Percentiles rank a stretch among this genome's conserved stretches.
These are phyloP conservation scores for Melanotaenia pygmaea DNA, from an alignment of 2,797 vertebrate genomes.

Conservation along the genomic window DNA sequence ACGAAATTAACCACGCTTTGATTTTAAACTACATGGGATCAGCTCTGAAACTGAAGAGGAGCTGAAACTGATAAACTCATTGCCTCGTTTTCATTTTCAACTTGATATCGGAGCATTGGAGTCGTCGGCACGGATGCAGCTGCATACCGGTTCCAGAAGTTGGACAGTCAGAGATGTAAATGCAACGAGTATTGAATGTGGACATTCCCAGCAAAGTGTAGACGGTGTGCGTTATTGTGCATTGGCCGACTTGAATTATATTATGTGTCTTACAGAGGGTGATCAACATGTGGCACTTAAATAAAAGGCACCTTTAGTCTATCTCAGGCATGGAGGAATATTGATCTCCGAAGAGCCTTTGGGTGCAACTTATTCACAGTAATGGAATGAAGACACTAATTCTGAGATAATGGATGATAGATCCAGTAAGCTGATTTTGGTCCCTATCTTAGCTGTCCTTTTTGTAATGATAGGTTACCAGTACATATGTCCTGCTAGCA, in stretches of 20 bases:
- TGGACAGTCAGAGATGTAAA: constrained; percentile 52
- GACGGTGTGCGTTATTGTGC: constrained; percentile 32
- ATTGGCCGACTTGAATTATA: constrained; percentile 35
- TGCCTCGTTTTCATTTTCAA: constrained; percentile 52
- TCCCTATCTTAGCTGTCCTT: constrained; percentile 91
- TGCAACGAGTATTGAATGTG: constrained; percentile 66
- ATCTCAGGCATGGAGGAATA: constrained; percentile 52
- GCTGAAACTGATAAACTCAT: constrained; percentile 24
- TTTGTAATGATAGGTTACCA: constrained; percentile 95
- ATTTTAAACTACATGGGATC: constrained; percentile 20
- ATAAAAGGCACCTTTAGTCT: constrained; percentile 48
- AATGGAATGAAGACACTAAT: constrained; percentile 79
- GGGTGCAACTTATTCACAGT: constrained; percentile 71
- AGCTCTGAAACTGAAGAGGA: background rate
- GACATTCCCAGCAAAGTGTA: constrained; percentile 52
- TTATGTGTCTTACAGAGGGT: constrained; percentile 26
- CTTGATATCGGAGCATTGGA: constrained; percentile 56
- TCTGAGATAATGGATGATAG: constrained; percentile 92
- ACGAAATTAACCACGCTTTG: constrained; percentile 20
- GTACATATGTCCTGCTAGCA: constrained; percentile 92
- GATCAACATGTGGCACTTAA: constrained; percentile 76
- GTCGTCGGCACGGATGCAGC: constrained; percentile 62
- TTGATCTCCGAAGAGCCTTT: constrained; percentile 49
- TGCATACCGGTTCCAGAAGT: constrained; percentile 69
- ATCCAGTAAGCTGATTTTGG: constrained; percentile 93